Evolutionary conservation across 2,888 invertebrate species (phyloP).

Genomic region (Rhamphomyia laevipes): DNA sequence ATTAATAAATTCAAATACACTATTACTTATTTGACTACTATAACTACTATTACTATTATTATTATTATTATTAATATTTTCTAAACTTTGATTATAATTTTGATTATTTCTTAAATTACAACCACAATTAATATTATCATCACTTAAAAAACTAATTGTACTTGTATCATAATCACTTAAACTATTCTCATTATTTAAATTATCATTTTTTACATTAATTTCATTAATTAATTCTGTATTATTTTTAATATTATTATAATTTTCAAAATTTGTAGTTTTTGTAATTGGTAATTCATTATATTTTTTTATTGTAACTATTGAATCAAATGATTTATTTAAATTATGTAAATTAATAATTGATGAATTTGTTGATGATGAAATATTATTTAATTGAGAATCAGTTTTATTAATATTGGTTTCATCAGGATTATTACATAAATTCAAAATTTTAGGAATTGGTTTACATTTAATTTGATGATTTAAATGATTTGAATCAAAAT

Average conservation of each 20-base stretch:
- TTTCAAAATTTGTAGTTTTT: not conserved
- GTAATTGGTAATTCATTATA: not conserved
- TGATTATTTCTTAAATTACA: not conserved
- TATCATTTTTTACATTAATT: not conserved
- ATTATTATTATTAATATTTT: not conserved
- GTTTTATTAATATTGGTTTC: too few relatives aligned
- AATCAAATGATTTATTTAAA: constrained; percentile 9
- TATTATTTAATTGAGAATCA: too few relatives aligned
- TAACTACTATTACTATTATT: not conserved
- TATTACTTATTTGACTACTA: not conserved
- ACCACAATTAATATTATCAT: constrained; percentile 3
- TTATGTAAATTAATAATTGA: not conserved
- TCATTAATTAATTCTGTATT: not conserved
- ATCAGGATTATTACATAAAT: too few relatives aligned
- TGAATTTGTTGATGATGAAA: too few relatives aligned
- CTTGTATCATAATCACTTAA: constrained; percentile 11
- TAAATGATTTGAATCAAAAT: constrained; percentile 7
- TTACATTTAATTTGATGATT: too few relatives aligned
- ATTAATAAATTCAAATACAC: not conserved
- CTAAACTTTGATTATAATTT: not conserved
- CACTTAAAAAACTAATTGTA: constrained; percentile 12
- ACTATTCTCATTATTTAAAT: constrained; percentile 8
- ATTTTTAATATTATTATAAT: not conserved
- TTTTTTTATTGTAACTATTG: constrained; percentile 3
- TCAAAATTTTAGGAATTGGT: too few relatives aligned